Evolutionary conservation across 1,140 invertebrate genomes (phyloP).

Genomic region (Caenorhabditis briggsae): DNA sequence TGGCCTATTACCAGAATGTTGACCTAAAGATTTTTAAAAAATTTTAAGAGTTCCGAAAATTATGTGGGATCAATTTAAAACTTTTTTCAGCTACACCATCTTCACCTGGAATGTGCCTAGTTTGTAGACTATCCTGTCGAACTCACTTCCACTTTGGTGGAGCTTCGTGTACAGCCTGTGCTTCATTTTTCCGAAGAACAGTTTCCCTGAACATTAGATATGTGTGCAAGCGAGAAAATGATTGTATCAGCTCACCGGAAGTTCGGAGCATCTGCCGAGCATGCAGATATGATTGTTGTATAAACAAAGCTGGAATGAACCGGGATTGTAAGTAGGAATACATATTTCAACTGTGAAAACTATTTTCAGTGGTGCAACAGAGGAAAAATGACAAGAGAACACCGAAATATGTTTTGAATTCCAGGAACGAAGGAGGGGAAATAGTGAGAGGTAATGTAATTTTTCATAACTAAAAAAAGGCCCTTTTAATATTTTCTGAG

Average conservation of each 20-base stretch:
- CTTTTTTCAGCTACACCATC: neutral
- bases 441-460: constrained; percentile 11
- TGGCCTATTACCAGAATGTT: too few relatives aligned
- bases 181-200: constrained; percentile 16
- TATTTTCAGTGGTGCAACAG: constrained; percentile 1
- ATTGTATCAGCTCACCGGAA: constrained; percentile 25
- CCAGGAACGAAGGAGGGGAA: neutral
- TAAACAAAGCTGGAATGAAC: constrained; percentile 18
- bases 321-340: neutral
- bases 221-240: constrained; percentile 11
- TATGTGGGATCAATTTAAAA: neutral
- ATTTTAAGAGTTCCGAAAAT: too few relatives aligned
- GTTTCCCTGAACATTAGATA: constrained; percentile 21
- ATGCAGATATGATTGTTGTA: constrained; percentile 28
- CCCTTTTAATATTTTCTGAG: too few relatives aligned
- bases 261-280: constrained; percentile 4
- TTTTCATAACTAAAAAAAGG: too few relatives aligned
- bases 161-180: constrained; percentile 5
- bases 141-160: constrained; percentile 23
- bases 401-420: constrained; percentile 1
- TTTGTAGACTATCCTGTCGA: constrained; percentile 11
- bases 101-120: neutral
- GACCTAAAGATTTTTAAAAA: too few relatives aligned
- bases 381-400: constrained; percentile 8
- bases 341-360: neutral